phyloP scores from a whole-genome alignment of 1,140 invertebrate genomes.

The Triops cancriformis region DNA sequence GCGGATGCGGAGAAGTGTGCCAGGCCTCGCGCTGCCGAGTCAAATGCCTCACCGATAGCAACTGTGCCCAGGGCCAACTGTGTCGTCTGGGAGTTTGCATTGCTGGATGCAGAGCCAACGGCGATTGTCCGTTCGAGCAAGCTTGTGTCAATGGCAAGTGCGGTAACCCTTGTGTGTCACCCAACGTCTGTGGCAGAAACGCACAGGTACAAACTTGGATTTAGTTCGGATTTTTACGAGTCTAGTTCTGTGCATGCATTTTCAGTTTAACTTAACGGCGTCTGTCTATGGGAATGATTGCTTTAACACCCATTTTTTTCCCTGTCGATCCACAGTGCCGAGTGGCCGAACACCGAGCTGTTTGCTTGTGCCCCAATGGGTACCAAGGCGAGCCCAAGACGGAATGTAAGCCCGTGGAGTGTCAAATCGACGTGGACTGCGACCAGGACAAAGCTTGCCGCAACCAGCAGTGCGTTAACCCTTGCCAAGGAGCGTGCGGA shows the following conservation, averaged over 20 bases:
- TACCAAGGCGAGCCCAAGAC: constrained; percentile 51
- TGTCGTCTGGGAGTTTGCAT: constrained; percentile 55
- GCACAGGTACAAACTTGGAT: constrained; percentile 21
- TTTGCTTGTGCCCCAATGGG: constrained; percentile 53
- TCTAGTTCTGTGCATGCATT: no score
- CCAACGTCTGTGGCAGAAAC: constrained; percentile 36
- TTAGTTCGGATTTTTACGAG: no score
- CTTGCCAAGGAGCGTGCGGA: constrained; percentile 69
- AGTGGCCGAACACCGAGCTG: constrained; percentile 5
- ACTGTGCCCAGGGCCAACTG: constrained; percentile 57
- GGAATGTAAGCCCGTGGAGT: constrained; percentile 48
- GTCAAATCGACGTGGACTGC: constrained; percentile 66
- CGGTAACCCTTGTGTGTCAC: constrained; percentile 59
- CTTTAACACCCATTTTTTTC: constrained; percentile 61
- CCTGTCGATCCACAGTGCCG: constrained; percentile 19
- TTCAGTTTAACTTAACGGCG: no score
- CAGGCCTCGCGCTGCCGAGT: constrained; percentile 34
- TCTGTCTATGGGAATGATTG: neutral
- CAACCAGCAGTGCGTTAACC: constrained; percentile 62
- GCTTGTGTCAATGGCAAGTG: constrained; percentile 66
- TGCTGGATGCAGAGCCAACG: constrained; percentile 64
- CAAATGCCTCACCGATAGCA: constrained; percentile 52
- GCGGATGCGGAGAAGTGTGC: constrained; percentile 37
- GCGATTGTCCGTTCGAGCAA: constrained; percentile 67
- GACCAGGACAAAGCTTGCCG: constrained; percentile 64